Evolutionary conservation across 1,140 invertebrate species (phyloP).

Genomic region (Chelonus insularis): DNA sequence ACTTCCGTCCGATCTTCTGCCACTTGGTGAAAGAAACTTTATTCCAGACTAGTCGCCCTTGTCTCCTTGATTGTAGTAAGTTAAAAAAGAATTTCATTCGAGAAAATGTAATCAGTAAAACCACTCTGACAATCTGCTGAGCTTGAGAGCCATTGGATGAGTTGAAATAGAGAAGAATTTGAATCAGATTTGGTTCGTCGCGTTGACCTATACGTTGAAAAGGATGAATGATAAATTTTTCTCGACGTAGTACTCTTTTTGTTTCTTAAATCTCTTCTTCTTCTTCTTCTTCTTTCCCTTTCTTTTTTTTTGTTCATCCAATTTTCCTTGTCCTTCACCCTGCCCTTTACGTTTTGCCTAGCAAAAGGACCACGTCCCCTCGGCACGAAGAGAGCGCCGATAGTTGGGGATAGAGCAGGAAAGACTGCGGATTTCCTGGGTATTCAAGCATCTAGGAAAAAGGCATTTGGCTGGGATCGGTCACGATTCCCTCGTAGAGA

Average conservation of each 20-base stretch:
- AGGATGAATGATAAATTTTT: neutral
- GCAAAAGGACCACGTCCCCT: constrained; percentile 4
- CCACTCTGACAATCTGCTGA: neutral
- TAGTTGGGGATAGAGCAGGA: constrained; percentile 20
- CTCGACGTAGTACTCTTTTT: too few relatives aligned
- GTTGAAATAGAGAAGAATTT: neutral
- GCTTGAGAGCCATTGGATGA: too few relatives aligned
- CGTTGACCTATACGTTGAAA: neutral
- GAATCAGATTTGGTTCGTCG: neutral
- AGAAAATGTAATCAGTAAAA: constrained; percentile 1
- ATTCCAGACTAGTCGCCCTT: neutral
- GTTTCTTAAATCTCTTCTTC: neutral
- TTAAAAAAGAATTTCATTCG: neutral
- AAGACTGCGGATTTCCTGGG: constrained; percentile 25
- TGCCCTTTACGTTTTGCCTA: neutral
- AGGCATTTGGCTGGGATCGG: constrained; percentile 19
- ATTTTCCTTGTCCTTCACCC: neutral
- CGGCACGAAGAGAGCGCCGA: neutral
- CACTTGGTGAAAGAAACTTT: neutral
- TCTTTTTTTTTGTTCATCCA: neutral
- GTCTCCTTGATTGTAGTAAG: neutral
- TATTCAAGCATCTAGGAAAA: constrained; percentile 23
- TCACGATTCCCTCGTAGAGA: constrained; percentile 13
- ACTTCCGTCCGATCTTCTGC: too few relatives aligned
- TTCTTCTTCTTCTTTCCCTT: neutral